These are phyloP conservation scores for Protophormia terraenovae DNA, from an alignment of 2,888 invertebrate genomes.

Conservation along the genomic window DNA sequence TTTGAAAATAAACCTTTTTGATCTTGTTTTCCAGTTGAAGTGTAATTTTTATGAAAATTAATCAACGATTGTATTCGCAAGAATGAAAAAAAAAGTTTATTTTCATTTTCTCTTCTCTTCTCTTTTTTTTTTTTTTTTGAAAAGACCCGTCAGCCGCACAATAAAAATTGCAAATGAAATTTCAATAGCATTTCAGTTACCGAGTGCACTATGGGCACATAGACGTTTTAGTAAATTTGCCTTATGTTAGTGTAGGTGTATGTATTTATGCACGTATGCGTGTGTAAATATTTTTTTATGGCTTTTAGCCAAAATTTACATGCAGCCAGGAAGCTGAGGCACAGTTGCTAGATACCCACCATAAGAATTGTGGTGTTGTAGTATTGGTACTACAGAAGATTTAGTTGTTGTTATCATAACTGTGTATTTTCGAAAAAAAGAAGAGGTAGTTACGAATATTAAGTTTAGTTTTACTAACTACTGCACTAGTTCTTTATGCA, in stretches of 20 bases:
- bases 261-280: background rate
- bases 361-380: background rate
- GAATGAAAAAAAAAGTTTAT: background rate
- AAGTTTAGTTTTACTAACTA: background rate
- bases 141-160: slow-evolving; percentile 22
- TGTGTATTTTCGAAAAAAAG: background rate
- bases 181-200: slow-evolving; percentile 43
- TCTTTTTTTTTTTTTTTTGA: background rate
- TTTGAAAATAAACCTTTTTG: background rate
- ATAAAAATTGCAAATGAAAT: slow-evolving; percentile 54
- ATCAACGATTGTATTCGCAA: slow-evolving; percentile 49
- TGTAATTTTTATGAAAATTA: slow-evolving; percentile 57
- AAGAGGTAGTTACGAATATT: background rate
- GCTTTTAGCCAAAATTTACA: slow-evolving; percentile 50
- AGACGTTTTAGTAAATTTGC: background rate
- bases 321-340: background rate
- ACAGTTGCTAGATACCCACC: background rate
- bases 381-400: no score
- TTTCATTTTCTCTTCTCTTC: background rate
- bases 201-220: background rate
- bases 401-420: background rate
- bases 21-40: slow-evolving; percentile 20
- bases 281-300: slow-evolving; percentile 11
- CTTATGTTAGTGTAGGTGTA: background rate
- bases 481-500: background rate